These are phyloP conservation scores for Mesorhabditis belari DNA, from an alignment of 2,888 invertebrate species.

Conservation along the genomic window DNA sequence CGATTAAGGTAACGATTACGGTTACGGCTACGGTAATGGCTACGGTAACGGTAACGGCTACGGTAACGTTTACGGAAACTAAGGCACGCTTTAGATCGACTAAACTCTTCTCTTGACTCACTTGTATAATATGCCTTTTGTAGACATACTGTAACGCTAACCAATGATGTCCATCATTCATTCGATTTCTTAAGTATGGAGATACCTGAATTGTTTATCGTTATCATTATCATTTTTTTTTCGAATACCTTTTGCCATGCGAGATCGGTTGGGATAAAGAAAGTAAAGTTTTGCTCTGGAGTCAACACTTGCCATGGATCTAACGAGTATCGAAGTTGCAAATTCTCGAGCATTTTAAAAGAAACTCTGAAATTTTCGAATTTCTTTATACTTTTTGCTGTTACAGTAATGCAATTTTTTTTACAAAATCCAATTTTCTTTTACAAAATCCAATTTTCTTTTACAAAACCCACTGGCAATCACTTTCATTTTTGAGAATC, in stretches of 20 bases:
- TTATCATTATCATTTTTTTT: not conserved
- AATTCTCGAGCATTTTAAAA: conserved; percentile 43
- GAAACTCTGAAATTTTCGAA: conserved; percentile 28
- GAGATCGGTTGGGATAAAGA: conserved; percentile 81
- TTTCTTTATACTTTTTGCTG: not conserved
- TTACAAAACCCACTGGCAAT: conserved; percentile 30
- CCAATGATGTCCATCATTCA: conserved; percentile 52
- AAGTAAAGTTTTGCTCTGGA: conserved; percentile 67
- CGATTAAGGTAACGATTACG: no score
- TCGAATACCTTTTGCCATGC: conserved; percentile 71
- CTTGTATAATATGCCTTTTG: conserved; percentile 79
- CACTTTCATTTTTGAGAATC: conserved; percentile 48
- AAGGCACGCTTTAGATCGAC: no score
- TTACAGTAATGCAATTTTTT: not conserved
- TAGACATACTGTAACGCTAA: conserved; percentile 56
- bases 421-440: not conserved
- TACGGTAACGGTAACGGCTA: no score
- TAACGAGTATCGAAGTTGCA: conserved; percentile 47
- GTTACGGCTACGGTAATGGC: no score
- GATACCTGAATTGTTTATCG: conserved; percentile 14
- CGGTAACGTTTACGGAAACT: no score
- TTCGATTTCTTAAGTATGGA: conserved; percentile 36
- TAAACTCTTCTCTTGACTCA: not conserved
- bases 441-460: not conserved
- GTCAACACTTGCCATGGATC: conserved; percentile 53